Base-by-base conservation (phyloP, 2,888 invertebrate genomes). In the Drosophila hamatofila region DNA sequence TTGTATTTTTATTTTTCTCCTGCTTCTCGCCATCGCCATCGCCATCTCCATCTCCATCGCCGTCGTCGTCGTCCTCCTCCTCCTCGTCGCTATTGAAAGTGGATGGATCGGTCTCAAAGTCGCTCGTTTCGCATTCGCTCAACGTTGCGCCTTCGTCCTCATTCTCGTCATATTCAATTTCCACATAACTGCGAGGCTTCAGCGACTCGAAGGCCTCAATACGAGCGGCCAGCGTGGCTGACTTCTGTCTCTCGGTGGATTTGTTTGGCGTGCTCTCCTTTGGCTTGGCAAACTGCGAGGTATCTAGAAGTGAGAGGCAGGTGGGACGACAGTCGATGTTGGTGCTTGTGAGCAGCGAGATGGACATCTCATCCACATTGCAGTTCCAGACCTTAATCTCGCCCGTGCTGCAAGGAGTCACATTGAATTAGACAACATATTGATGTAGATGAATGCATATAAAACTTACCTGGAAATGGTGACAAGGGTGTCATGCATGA, bases 311-410 rank as follows among this genome's bases (percentile, higher is more conserved):
- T 61, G 94, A 93, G 57, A 97, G 91, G 89, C 96, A 96, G 18
- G 96, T 96, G 16, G 97, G 95, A 85, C 97, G 94, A 90, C 96
- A 96, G 6, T 95, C 95, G 54, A 95, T 94, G 91, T 94, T 95
- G n/a, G 94, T 93, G 63, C 93, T 94, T 42, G 88, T 84, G 74
- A 96, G 91, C 91, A 95, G 94, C 83, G 92, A 86, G 86, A 95
- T 83, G 81, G 91, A 62, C 81, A 63, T 74, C 3, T 66, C 33
- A 0, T 57, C 56, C 1, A 64, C 11, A 16, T 80, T 6, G 82
- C 91, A 72, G 0, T 91, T 93, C 96, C 96, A 97, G 0, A 97
- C 92, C 93, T 96, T 96, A 52, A 97, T 93, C 89, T 96, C 95
- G 0, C 98, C 98, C 70, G 95, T 94, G 93, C 97, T 93, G 55